These are phyloP conservation scores for Scopus umbretta DNA, from an alignment of 2,113 vertebrate species.

Conservation along the genomic window DNA sequence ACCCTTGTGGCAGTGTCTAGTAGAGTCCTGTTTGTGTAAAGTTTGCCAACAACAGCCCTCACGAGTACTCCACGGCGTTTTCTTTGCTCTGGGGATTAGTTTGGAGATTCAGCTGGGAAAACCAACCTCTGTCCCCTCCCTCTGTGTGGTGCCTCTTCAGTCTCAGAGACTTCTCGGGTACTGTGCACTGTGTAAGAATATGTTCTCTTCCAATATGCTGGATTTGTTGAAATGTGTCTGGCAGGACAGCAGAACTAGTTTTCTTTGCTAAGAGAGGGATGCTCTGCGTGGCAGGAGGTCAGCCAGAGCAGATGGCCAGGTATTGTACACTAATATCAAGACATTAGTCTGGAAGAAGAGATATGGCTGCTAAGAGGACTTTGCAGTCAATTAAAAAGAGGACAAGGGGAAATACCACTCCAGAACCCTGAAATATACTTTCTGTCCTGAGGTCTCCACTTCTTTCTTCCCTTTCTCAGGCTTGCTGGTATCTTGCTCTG, in stretches of 20 bases:
- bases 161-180: rapidly evolving
- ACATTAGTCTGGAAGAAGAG: neutral
- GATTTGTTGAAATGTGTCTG: neutral
- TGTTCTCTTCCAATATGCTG: neutral
- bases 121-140: rapidly evolving
- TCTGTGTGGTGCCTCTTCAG: neutral
- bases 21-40: neutral
- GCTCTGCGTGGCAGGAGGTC: neutral
- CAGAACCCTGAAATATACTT: neutral
- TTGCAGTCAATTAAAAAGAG: neutral
- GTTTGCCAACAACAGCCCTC: constrained; percentile 11
- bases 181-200: neutral
- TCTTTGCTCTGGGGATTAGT: neutral
- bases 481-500: neutral
- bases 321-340: rapidly evolving
- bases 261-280: neutral
- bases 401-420: neutral
- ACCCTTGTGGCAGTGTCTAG: neutral
- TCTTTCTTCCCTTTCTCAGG: neutral
- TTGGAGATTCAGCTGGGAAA: neutral
- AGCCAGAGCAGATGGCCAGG: neutral
- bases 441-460: neutral
- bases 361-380: neutral
- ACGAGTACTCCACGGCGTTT: rapidly evolving
- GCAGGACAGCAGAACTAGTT: neutral